phyloP scores from a whole-genome alignment of 2,888 invertebrate genomes.

The Leptinotarsa haldemani region DNA sequence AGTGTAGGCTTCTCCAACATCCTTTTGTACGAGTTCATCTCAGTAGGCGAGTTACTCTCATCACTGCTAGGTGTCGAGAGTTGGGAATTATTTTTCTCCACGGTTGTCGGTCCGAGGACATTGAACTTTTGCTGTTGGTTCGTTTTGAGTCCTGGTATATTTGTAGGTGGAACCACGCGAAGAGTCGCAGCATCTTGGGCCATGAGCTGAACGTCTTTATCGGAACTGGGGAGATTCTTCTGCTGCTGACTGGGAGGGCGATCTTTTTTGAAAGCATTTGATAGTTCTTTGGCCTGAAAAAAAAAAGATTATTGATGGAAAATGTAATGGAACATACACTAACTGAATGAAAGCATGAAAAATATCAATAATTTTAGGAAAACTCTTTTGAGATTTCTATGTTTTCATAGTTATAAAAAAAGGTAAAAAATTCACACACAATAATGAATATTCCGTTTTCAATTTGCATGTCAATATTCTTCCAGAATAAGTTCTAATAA shows the following conservation, averaged over 20 bases:
- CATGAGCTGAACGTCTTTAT: slow-evolving; percentile 70
- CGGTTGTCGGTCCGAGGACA: slow-evolving; percentile 62
- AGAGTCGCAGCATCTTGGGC: slow-evolving; percentile 67
- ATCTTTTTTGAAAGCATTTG: slow-evolving; percentile 58
- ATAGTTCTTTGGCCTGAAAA: slow-evolving; percentile 64
- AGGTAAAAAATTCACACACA: too few species aligned
- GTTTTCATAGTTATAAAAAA: too few species aligned
- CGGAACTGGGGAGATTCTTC: slow-evolving; percentile 57
- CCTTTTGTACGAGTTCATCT: slow-evolving; percentile 86
- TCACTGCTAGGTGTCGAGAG: slow-evolving; percentile 79
- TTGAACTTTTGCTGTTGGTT: slow-evolving; percentile 71
- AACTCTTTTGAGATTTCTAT: too few species aligned
- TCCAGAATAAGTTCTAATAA: too few species aligned
- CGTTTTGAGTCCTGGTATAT: slow-evolving; percentile 76
- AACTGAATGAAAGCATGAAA: too few species aligned
- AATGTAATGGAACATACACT: not conserved
- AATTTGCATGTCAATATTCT: too few species aligned
- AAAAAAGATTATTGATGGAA: slow-evolving; percentile 7
- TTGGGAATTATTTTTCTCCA: slow-evolving; percentile 58
- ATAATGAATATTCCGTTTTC: too few species aligned
- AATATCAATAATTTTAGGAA: too few species aligned
- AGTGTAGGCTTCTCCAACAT: slow-evolving; percentile 85
- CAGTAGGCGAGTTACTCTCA: slow-evolving; percentile 89
- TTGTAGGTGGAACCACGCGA: slow-evolving; percentile 71
- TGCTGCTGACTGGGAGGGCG: slow-evolving; percentile 43